Percentiles rank a stretch among this genome's conserved stretches.
Conservation (phyloP, 2,113 vertebrate genomes). For the Chaenocephalus aceratus region DNA sequence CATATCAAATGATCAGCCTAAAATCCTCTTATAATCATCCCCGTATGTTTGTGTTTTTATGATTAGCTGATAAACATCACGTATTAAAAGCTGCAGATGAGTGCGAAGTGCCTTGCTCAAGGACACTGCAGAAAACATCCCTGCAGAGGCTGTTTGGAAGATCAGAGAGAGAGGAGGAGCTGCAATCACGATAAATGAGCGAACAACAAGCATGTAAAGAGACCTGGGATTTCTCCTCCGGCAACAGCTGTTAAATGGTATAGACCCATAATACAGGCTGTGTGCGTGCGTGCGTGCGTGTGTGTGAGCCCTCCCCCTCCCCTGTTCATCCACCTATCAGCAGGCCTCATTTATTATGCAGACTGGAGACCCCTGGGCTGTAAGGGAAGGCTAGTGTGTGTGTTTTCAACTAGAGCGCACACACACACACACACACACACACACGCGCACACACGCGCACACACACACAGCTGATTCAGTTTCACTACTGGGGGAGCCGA, state of each 20-base stretch:
- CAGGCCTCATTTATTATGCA: conserved; percentile 82
- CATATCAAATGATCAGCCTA: conserved; percentile 18
- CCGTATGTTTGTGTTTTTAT: conserved; percentile 25
- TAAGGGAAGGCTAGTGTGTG: conserved; percentile 39
- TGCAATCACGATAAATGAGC: conserved; percentile 66
- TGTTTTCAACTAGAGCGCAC: conserved; percentile 33
- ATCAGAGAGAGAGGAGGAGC: conserved; percentile 41
- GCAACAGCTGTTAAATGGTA: conserved; percentile 76
- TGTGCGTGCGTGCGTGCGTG: conserved; percentile 27
- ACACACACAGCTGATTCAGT: conserved; percentile 48
- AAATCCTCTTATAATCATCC: conserved; percentile 27
- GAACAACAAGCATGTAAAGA: conserved; percentile 69
- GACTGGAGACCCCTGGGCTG: conserved; percentile 71
- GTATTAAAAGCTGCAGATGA: conserved; percentile 1
- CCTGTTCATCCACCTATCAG: conserved; percentile 74
- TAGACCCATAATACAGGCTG: conserved; percentile 57
- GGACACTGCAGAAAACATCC: conserved; percentile 43
- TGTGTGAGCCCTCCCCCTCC: conserved; percentile 42
- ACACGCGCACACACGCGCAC: not conserved
- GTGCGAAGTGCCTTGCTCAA: conserved; percentile 73
- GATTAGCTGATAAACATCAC: conserved; percentile 43
- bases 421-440: conserved; percentile 22
- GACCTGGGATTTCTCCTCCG: conserved; percentile 69
- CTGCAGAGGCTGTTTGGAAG: conserved; percentile 36
- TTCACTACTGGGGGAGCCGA: conserved; percentile 19